Conservation (phyloP, 2,113 vertebrate genomes). For the Protomyctophum bolini region DNA sequence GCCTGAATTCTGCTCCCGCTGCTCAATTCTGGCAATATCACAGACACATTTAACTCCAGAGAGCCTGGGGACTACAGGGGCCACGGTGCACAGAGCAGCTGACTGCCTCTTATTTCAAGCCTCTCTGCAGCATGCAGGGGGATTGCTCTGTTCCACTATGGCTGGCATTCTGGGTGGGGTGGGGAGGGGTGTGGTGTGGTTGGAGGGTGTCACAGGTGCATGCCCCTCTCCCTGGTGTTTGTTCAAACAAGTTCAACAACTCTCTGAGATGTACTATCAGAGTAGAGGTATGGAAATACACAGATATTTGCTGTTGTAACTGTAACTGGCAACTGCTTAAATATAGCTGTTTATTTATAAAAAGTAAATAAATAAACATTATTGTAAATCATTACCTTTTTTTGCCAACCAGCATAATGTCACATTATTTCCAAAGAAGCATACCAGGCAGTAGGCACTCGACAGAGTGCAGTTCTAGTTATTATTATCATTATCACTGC, state of each 20-base stretch:
- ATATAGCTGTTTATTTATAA: background rate
- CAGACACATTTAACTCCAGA: slow-evolving; percentile 87
- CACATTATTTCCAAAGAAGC: background rate
- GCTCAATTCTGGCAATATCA: slow-evolving; percentile 99
- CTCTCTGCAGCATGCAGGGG: slow-evolving; percentile 55
- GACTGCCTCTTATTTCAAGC: slow-evolving; percentile 66
- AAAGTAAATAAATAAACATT: too few relatives aligned
- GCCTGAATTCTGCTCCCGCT: slow-evolving; percentile 99
- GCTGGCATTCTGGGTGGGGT: slow-evolving; percentile 34
- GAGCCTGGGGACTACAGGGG: slow-evolving; percentile 70
- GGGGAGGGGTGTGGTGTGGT: slow-evolving; percentile 9
- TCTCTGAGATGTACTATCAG: slow-evolving; percentile 9
- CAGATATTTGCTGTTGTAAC: slow-evolving; percentile 25
- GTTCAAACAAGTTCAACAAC: slow-evolving; percentile 47
- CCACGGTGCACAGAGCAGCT: slow-evolving; percentile 63
- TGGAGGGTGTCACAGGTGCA: slow-evolving; percentile 64
- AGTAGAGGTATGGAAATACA: slow-evolving; percentile 55
- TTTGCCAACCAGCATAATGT: slow-evolving; percentile 38
- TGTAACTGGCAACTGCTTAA: background rate
- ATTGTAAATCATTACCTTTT: background rate
- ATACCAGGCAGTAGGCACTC: too few relatives aligned
- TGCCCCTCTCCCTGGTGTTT: slow-evolving; percentile 39
- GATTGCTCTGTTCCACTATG: slow-evolving; percentile 46
- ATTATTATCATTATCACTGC: too few relatives aligned
- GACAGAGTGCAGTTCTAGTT: too few relatives aligned